Base-by-base conservation (phyloP, 2,888 invertebrate genomes). In the Metalampra italica region DNA sequence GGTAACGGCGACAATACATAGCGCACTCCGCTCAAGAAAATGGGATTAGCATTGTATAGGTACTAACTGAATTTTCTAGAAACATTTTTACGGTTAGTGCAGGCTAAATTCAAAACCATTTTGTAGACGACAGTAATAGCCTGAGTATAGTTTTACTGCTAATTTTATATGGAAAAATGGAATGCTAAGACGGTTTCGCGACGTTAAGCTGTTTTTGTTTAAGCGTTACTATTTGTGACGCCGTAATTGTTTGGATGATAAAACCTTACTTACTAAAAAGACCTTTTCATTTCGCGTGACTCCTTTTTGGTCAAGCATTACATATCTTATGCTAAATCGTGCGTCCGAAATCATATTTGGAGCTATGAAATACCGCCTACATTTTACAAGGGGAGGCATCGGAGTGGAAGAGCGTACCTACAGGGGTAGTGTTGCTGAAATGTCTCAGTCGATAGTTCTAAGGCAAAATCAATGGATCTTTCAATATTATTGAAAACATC, bases 341-440 rank as follows among this genome's bases (percentile, higher is more conserved):
- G 68, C 69, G 62, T 66, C 65, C 54, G 56, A 67, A 73, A 73
- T 76, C 69, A 73, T 63, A 71, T 70, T 67, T 57, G 50, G 59
- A 62, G 68, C 62, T 69, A 75, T 69, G 71, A 71, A 66, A 68
- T 67, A 69, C 57, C 54, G 48, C 50, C 53, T 59, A 54, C 46
- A 29, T 46, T 41, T 42, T 32, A 38, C 13, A 32, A 41, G 46
- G 36, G 36, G 29, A 44, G 51, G 52, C 51, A 53, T 51, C 53
- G 49, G 48, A 34, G 54, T 50, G 55, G 54, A 22, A 22, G 53
- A 52, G 50, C 66, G 67, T 71, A 73, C 70, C n/a, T n/a, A n/a
- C n/a, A n/a, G n/a, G n/a, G n/a, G n/a, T 22, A 22, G 22, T 22
- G 22, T 22, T 22, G 22, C 22, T n/a, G n/a, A n/a, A n/a, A 22